Percentiles rank a stretch among this genome's conserved stretches.
These are phyloP conservation scores for Semnopithecus entellus DNA, from an alignment of 2,113 vertebrate species.

Conservation along the genomic window DNA sequence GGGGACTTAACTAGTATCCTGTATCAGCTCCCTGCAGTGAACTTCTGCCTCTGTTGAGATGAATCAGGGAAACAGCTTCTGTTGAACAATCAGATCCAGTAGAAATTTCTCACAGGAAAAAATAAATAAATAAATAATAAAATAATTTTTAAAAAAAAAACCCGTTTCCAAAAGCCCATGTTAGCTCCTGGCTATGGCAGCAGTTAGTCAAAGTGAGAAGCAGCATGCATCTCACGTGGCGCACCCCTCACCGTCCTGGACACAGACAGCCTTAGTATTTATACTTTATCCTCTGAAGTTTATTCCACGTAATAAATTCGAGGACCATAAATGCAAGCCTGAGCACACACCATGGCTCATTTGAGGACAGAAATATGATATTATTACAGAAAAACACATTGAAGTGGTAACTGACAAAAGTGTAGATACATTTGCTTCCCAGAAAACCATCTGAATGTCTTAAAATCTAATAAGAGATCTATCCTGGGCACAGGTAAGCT, in stretches of 20 bases:
- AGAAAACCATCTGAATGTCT: neutral
- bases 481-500: neutral
- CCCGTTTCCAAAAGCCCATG: rapidly evolving
- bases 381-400: neutral
- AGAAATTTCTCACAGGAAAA: neutral
- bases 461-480: neutral
- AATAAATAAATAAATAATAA: too few species aligned
- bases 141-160: too few species aligned
- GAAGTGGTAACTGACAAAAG: neutral
- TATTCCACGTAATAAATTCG: neutral
- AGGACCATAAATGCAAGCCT: neutral
- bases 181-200: neutral
- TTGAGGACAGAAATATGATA: neutral
- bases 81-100: neutral
- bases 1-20: rapidly evolving
- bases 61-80: neutral
- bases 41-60: neutral
- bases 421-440: neutral
- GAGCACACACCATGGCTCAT: neutral
- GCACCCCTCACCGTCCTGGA: rapidly evolving
- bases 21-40: rapidly evolving
- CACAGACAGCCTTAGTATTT: neutral
- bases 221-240: rapidly evolving
- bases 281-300: neutral
- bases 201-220: neutral